These are phyloP conservation scores for Hydroisotoma schaefferi DNA, from an alignment of 2,888 invertebrate species.

Conservation along the genomic window DNA sequence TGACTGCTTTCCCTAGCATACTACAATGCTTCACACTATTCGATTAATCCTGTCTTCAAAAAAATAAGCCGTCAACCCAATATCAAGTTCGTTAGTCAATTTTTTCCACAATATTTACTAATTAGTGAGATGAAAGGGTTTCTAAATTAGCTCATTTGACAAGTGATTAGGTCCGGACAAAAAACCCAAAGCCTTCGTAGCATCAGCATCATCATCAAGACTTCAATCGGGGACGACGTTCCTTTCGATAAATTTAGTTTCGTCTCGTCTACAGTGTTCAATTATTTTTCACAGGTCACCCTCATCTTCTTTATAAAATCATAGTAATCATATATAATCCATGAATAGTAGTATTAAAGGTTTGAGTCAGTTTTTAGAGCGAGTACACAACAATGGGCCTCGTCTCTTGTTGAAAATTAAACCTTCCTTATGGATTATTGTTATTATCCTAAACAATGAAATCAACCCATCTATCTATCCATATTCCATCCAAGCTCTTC, in stretches of 20 bases:
- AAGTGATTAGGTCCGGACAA: slow-evolving; percentile 48
- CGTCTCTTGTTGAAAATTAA: neutral
- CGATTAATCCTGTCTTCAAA: too few relatives aligned
- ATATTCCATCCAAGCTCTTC: neutral
- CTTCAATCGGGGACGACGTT: neutral
- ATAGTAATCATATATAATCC: neutral
- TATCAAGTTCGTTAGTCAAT: slow-evolving; percentile 49
- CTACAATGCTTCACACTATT: too few relatives aligned
- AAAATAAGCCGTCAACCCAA: slow-evolving; percentile 43
- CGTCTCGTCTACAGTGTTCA: too few relatives aligned
- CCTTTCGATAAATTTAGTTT: too few relatives aligned
- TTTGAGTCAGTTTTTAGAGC: neutral
- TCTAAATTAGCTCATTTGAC: slow-evolving; percentile 49
- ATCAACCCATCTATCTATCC: slow-evolving; percentile 2
- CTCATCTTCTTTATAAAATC: too few relatives aligned
- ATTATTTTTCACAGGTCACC: slow-evolving; percentile 3
- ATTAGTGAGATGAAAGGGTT: slow-evolving; percentile 47
- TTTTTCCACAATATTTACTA: slow-evolving; percentile 49
- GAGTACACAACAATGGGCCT: slow-evolving; percentile 1
- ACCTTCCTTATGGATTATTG: too few relatives aligned
- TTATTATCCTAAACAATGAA: neutral
- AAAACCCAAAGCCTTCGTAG: slow-evolving; percentile 22
- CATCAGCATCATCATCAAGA: neutral
- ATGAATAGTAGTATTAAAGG: neutral
- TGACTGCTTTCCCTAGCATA: too few relatives aligned